Percentiles rank a stretch among this genome's conserved stretches.
Evolutionary conservation across 2,888 invertebrate genomes (phyloP).

Genomic region (Cerceris ruficornis): DNA sequence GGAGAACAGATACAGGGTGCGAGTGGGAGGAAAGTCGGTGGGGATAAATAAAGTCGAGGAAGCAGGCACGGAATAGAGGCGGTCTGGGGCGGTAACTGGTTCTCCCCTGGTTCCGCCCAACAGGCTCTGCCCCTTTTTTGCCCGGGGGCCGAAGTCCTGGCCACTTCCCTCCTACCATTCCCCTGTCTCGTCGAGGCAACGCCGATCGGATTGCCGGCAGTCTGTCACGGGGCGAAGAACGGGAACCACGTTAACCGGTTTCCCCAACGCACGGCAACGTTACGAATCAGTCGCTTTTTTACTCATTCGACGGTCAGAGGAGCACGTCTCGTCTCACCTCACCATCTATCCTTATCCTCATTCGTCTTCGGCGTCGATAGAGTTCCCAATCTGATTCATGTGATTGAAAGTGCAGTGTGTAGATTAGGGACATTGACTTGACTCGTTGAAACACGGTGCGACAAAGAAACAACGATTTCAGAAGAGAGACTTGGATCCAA

Average conservation of each 20-base stretch:
- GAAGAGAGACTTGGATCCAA: conserved; percentile 27
- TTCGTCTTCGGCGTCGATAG: conserved; percentile 6
- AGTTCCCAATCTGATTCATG: conserved; percentile 13
- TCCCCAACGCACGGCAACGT: conserved; percentile 61
- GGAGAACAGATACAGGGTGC: conserved; percentile 15
- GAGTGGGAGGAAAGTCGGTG: conserved; percentile 36
- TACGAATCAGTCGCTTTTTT: conserved; percentile 48
- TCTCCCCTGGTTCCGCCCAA: conserved; percentile 71
- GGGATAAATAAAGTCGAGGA: conserved; percentile 62
- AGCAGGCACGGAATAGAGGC: conserved; percentile 65
- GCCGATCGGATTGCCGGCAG: conserved; percentile 78
- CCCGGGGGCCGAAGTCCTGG: conserved; percentile 69
- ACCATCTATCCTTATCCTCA: not conserved
- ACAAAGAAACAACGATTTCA: not conserved
- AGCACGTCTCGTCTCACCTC: not conserved
- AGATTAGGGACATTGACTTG: not conserved
- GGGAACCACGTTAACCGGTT: conserved; percentile 81
- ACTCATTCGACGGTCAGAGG: conserved; percentile 46
- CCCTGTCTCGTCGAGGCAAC: conserved; percentile 72
- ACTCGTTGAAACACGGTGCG: not conserved
- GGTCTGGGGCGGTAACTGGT: conserved; percentile 77
- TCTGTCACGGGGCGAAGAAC: conserved; percentile 81
- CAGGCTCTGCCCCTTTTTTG: conserved; percentile 77
- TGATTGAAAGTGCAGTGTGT: conserved; percentile 37
- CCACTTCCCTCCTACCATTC: conserved; percentile 66